Evolutionary conservation across 2,888 invertebrate genomes (phyloP), one percentile per base, ranked within the genome.

Genomic region (Allacma fusca): DNA sequence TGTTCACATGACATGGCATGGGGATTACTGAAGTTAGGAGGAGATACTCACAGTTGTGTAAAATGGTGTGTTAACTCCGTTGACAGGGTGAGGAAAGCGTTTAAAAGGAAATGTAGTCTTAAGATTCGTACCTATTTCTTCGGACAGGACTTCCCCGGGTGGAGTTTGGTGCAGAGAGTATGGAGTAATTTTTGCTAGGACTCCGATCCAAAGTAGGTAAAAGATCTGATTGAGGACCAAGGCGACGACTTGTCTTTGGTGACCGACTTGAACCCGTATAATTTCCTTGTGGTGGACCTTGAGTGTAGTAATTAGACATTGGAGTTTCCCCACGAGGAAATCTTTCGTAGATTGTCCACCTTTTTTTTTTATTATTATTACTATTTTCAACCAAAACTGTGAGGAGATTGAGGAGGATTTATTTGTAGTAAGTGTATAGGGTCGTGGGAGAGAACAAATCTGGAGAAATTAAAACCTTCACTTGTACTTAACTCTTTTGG

Each of bases 271-370:
- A 65, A 67, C n/a, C 75, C 67, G 29, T 72, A 57, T 76, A 76
- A 68, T 70, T 68, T 70, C 59, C 29, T 50, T 76, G 76, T 29
- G 70, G 28, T 70, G 76, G 69, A 68, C 50, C 75, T 75, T 50
- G 69, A 69, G 76, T 50, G 62, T 76, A 76, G 76, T 76, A 76
- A 75, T 75, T 75, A 43, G 76, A 76, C 76, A 76, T 76, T 76
- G 21, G 70, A 29, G 50, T 67, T 24, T 75, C 72, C 62, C 28
- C 72, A 72, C 29, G 13, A n/a, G 43, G 68, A 68, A 62, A 62
- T 62, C 12, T 26, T 62, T 26, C 9, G 9, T 2, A 62, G 50
- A 50, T 19, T 50, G 16, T 19, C n/a, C 16, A 50, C n/a, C 50
- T 5, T 50, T 50, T 9, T 5, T 40, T 40, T 50, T 50, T 50